These are phyloP conservation scores for Dryocosmus kuriphilus DNA, from an alignment of 2,888 invertebrate genomes.

Conservation along the genomic window DNA sequence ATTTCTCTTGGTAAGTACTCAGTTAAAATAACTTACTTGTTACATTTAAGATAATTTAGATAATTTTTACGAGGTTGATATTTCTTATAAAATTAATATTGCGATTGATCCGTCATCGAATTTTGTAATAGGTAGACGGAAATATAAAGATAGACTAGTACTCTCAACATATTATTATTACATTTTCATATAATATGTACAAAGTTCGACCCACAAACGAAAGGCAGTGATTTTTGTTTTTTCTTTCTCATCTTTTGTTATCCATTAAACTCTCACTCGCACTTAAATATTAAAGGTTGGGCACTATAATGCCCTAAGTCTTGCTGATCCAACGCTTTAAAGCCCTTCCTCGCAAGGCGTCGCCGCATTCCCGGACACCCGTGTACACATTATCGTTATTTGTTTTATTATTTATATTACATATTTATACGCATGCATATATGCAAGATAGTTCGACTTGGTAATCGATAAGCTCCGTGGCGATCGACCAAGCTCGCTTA, in stretches of 20 bases:
- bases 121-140: slow-evolving; percentile 63
- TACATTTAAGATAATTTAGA: neutral
- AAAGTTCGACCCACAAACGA: slow-evolving; percentile 77
- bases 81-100: slow-evolving; percentile 26
- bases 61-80: neutral
- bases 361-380: slow-evolving; percentile 74
- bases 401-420: slow-evolving; percentile 58
- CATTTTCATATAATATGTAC: slow-evolving; percentile 74
- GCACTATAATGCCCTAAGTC: slow-evolving; percentile 78
- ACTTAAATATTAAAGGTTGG: slow-evolving; percentile 78
- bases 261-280: slow-evolving; percentile 74
- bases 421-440: slow-evolving; percentile 50
- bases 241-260: slow-evolving; percentile 60
- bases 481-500: slow-evolving; percentile 38
- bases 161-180: slow-evolving; percentile 76
- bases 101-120: slow-evolving; percentile 1
- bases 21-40: neutral
- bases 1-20: neutral
- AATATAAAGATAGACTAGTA: slow-evolving; percentile 76
- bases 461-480: slow-evolving; percentile 45
- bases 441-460: slow-evolving; percentile 76
- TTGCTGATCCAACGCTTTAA: slow-evolving; percentile 77
- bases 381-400: slow-evolving; percentile 59
- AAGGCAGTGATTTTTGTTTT: slow-evolving; percentile 66
- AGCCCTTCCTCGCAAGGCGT: slow-evolving; percentile 71